Evolutionary conservation across 2,888 invertebrate genomes (phyloP).

Genomic region (Ganaspis brasiliensis): DNA sequence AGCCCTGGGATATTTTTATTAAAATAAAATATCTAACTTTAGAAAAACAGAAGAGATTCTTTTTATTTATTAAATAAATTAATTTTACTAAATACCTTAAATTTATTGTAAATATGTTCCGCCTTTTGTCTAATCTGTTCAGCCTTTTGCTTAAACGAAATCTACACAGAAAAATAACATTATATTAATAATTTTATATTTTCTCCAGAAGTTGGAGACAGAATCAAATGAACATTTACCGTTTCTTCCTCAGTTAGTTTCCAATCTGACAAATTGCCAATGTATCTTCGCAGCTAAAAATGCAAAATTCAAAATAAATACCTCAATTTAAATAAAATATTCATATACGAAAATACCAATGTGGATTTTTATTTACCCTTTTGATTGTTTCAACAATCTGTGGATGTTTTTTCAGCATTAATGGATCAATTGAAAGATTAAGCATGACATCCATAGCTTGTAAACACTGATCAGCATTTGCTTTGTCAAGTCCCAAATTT

Average conservation of each 20-base stretch:
- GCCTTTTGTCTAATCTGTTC: conserved; percentile 87
- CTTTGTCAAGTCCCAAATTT: conserved; percentile 85
- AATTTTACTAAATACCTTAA: too few species aligned
- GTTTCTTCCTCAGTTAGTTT: conserved; percentile 84
- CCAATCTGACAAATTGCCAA: conserved; percentile 90
- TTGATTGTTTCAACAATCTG: conserved; percentile 90
- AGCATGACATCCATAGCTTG: conserved; percentile 85
- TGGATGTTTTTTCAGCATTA: conserved; percentile 92
- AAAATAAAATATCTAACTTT: too few species aligned
- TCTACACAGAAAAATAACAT: conserved; percentile 65
- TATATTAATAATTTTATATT: conserved; percentile 49
- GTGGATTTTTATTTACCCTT: conserved; percentile 78
- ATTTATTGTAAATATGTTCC: conserved; percentile 83
- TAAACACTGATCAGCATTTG: conserved; percentile 88
- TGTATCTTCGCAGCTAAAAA: conserved; percentile 86
- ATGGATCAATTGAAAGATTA: conserved; percentile 84
- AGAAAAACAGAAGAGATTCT: too few species aligned
- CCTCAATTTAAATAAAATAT: conserved; percentile 19
- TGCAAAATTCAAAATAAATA: conserved; percentile 46
- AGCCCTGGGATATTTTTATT: too few species aligned
- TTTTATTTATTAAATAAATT: too few species aligned
- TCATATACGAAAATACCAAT: conserved; percentile 4
- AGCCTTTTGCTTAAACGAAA: conserved; percentile 86
- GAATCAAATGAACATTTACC: conserved; percentile 65
- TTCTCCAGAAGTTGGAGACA: neutral